Conservation (phyloP, 1,140 invertebrate species). For the Leptinotarsa defecta region DNA sequence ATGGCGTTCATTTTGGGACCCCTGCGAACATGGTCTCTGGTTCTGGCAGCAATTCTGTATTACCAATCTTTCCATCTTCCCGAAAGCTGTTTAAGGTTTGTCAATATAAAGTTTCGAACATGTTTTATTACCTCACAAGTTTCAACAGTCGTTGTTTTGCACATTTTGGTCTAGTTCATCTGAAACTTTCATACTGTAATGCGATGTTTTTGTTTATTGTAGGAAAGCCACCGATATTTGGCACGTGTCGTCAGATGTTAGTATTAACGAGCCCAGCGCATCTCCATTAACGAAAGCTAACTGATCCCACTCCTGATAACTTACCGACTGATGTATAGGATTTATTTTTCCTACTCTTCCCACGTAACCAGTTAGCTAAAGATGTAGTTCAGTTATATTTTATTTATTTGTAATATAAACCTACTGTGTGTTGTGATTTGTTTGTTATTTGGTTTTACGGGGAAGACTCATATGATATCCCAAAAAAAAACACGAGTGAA, state of each 20-base stretch:
- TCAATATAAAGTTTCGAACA: conserved; percentile 17
- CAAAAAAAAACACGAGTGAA: not conserved
- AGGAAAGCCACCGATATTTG: conserved; percentile 40
- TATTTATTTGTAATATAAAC: conserved; percentile 13
- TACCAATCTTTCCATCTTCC: conserved; percentile 61
- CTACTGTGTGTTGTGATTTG: not conserved
- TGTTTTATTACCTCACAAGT: not conserved
- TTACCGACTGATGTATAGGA: not conserved
- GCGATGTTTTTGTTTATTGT: conserved; percentile 11
- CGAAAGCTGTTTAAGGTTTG: conserved; percentile 59
- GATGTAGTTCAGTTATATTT: not conserved
- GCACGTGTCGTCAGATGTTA: conserved; percentile 14
- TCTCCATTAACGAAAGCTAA: conserved; percentile 15
- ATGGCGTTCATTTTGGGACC: conserved; percentile 79
- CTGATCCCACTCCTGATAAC: not conserved
- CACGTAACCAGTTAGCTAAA: not conserved
- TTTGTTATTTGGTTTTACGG: not conserved
- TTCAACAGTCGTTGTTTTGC: not conserved
- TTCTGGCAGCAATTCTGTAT: conserved; percentile 71
- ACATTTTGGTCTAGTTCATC: not conserved
- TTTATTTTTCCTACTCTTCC: conserved; percentile 16
- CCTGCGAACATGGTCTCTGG: conserved; percentile 77
- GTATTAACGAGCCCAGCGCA: not conserved
- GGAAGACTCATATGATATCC: not conserved
- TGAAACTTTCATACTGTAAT: no score